Percentiles rank a stretch among this genome's conserved stretches.
Conservation (phyloP, 2,113 vertebrate genomes). For the Daphoenositta chrysoptera region DNA sequence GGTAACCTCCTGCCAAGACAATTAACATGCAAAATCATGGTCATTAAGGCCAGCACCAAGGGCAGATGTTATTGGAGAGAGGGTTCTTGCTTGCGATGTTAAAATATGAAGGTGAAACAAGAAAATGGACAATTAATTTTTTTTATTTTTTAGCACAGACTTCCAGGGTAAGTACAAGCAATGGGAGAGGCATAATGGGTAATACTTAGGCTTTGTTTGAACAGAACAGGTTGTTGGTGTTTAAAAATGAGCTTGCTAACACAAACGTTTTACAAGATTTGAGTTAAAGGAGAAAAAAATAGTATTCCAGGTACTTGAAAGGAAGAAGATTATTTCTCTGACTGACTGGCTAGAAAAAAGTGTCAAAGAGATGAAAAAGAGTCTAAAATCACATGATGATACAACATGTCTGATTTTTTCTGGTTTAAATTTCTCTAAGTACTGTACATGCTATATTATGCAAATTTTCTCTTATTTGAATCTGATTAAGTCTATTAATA, state of each 20-base stretch:
- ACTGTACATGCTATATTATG: neutral
- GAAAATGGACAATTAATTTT: neutral
- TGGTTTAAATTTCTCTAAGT: neutral
- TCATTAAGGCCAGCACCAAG: neutral
- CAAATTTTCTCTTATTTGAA: neutral
- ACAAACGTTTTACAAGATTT: neutral
- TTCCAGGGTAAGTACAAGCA: neutral
- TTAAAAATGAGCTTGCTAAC: neutral
- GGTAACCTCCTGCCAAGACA: conserved; percentile 7
- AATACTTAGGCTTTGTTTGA: neutral
- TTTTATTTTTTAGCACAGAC: neutral
- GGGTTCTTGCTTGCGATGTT: neutral
- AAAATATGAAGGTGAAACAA: neutral
- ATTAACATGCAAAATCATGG: conserved; percentile 36
- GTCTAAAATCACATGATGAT: neutral
- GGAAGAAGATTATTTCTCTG: neutral
- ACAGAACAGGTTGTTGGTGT: neutral
- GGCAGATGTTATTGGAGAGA: neutral
- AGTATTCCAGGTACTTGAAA: neutral
- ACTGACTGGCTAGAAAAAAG: neutral
- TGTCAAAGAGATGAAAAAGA: neutral
- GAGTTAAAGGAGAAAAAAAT: neutral
- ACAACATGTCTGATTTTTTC: neutral
- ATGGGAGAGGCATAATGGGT: neutral
- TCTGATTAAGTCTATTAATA: conserved; percentile 23